These are phyloP conservation scores for Lepetodrilus schrolli DNA, from an alignment of 2,888 invertebrate species.

Conservation along the genomic window DNA sequence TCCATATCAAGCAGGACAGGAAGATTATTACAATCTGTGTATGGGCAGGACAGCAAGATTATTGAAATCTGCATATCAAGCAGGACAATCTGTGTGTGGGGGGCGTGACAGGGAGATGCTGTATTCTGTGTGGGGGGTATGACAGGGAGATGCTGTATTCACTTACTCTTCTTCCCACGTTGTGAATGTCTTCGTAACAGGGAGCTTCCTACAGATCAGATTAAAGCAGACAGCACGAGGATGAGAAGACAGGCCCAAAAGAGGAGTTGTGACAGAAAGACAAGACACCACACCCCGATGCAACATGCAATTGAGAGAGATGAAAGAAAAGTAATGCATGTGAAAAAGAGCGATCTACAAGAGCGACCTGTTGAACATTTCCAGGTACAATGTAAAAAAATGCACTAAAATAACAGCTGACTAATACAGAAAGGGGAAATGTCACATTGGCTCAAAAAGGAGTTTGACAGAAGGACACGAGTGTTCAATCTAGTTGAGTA, in stretches of 20 bases:
- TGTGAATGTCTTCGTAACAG: constrained; percentile 6
- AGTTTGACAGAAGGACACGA: too few relatives aligned
- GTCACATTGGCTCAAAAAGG: too few relatives aligned
- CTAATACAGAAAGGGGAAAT: too few relatives aligned
- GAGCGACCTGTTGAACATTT: too few relatives aligned
- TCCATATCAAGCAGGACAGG: too few relatives aligned
- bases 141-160: neutral
- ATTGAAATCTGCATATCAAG: too few relatives aligned
- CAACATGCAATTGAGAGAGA: neutral
- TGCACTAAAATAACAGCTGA: too few relatives aligned
- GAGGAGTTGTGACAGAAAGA: constrained; percentile 1
- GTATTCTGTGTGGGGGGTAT: neutral
- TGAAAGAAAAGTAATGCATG: constrained; percentile 9
- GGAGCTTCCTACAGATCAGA: neutral
- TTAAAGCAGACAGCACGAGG: constrained; percentile 20
- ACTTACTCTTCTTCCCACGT: constrained; percentile 9
- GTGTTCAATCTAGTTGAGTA: too few relatives aligned
- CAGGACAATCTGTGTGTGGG: neutral
- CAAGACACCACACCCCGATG: neutral
- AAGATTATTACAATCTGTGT: too few relatives aligned
- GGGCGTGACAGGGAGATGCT: neutral
- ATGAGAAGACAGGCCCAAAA: constrained; percentile 9
- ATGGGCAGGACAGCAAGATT: too few relatives aligned
- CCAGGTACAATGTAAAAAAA: too few relatives aligned
- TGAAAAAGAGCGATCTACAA: neutral